These are phyloP conservation scores for Gouania willdenowi DNA, from an alignment of 2,797 vertebrate genomes.

Conservation along the genomic window DNA sequence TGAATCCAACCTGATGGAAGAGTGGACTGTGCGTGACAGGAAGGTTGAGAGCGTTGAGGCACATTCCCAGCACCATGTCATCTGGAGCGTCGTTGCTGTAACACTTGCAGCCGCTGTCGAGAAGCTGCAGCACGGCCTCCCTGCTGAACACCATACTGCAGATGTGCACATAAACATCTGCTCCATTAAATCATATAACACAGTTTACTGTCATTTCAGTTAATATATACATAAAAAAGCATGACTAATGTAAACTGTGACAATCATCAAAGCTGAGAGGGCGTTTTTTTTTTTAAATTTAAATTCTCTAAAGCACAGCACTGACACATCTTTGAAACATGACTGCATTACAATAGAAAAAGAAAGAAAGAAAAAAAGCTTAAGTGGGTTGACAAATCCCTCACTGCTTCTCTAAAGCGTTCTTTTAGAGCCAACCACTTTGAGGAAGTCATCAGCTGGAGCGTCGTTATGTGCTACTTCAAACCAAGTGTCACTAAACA, in stretches of 20 bases:
- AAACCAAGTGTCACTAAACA: slow-evolving; percentile 31
- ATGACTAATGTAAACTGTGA: too few relatives aligned
- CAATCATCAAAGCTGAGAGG: slow-evolving; percentile 1
- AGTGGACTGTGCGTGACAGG: slow-evolving; percentile 90
- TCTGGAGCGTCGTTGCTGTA: slow-evolving; percentile 92
- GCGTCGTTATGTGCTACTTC: slow-evolving; percentile 34
- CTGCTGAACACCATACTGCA: slow-evolving; percentile 94
- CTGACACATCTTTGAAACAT: slow-evolving; percentile 29
- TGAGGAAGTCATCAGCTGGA: slow-evolving; percentile 28
- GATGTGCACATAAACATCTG: neutral
- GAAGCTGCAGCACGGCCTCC: slow-evolving; percentile 79
- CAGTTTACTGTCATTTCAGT: too few relatives aligned
- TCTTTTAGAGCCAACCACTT: slow-evolving; percentile 13
- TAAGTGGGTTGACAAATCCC: slow-evolving; percentile 8
- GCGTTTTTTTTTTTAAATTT: neutral
- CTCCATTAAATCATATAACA: neutral
- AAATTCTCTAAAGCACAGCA: slow-evolving; percentile 4
- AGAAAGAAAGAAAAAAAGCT: slow-evolving; percentile 25
- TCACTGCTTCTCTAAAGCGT: slow-evolving; percentile 25
- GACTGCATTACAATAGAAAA: slow-evolving; percentile 29
- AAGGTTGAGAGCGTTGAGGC: slow-evolving; percentile 86
- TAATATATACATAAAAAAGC: too few relatives aligned
- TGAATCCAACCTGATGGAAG: slow-evolving; percentile 88
- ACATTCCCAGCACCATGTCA: slow-evolving; percentile 98
- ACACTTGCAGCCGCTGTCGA: slow-evolving; percentile 89